Base-by-base conservation (phyloP, 1,140 invertebrate genomes). In the Lethocerus indicus region DNA sequence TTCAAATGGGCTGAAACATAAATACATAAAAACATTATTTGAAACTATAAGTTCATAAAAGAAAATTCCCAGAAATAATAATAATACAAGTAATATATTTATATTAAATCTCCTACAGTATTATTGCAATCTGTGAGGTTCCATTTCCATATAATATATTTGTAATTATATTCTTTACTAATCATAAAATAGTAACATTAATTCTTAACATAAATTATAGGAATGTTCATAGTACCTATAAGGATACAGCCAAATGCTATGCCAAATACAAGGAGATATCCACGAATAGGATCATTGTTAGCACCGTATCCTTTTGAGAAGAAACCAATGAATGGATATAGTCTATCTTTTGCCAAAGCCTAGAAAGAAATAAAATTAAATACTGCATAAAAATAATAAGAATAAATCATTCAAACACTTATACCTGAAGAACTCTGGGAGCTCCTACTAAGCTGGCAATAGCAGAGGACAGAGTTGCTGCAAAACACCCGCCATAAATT, bases 401-500 rank as follows among this genome's bases (percentile, higher is more conserved):
- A 4, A 23, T 3, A 9, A 35, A 5, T 12, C 25, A 47, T 6
- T 29, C 1, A 5, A 20, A 47, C 13, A 46, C 2, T 20, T 28
- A 37, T 44, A 61, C 60, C 54, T 61, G 88, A 58, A 91, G 86
- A 0, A 88, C 82, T 73, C 87, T 87, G 0, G 94, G 94, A 0
- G 93, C 94, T 16, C 89, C 92, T 1, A 98, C 91, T 41, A 98
- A 70, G 54, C 88, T 91, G 1, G 94, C 93, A 36, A 98, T 70
- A 1, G 95, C 94, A 9, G 91, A 95, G 3, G 90, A 94, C 7
- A 98, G 65, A 1, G 93, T 94, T 1, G 94, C 94, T 1, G 93
- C 90, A 65, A 96, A 96, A 60, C 92, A 94, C 0, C 93, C 94
- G 23, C 87, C 88, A 60, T 93, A 94, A 56, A 98, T 93, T 3